Evolutionary conservation across 1,140 invertebrate species (phyloP).

Genomic region (Adelges cooleyi): DNA sequence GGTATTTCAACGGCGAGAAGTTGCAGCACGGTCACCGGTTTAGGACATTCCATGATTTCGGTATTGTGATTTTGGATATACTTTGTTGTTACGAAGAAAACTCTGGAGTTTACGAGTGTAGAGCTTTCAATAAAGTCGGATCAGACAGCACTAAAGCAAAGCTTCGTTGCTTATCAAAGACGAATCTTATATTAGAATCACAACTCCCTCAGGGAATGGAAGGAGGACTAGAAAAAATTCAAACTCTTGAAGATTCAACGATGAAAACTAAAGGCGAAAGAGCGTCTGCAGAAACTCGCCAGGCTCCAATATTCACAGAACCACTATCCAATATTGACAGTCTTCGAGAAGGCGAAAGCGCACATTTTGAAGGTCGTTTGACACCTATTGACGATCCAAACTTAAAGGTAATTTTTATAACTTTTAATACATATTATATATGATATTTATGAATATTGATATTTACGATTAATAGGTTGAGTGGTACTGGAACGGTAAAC

Average conservation of each 20-base stretch:
- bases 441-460: neutral
- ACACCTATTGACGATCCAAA: constrained; percentile 89
- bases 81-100: constrained; percentile 95
- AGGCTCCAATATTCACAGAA: constrained; percentile 81
- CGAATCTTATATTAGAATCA: constrained; percentile 85
- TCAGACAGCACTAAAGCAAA: constrained; percentile 73
- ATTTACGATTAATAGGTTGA: constrained; percentile 51
- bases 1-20: constrained; percentile 89
- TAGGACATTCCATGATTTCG: constrained; percentile 93
- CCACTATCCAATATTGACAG: constrained; percentile 77
- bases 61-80: constrained; percentile 90
- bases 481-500: constrained; percentile 91
- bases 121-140: constrained; percentile 85
- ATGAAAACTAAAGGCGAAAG: constrained; percentile 57
- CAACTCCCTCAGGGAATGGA: constrained; percentile 90
- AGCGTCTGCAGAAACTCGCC: constrained; percentile 55
- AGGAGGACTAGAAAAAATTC: constrained; percentile 81
- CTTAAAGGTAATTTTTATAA: constrained; percentile 52
- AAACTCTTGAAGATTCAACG: constrained; percentile 79
- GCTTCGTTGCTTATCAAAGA: constrained; percentile 76
- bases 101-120: constrained; percentile 82
- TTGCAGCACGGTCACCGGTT: constrained; percentile 85
- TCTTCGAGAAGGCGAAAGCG: constrained; percentile 78
- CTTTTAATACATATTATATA: neutral
- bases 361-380: constrained; percentile 87